Evolutionary conservation across 2,888 invertebrate genomes (phyloP).

Genomic region (Stramonita haemastoma): DNA sequence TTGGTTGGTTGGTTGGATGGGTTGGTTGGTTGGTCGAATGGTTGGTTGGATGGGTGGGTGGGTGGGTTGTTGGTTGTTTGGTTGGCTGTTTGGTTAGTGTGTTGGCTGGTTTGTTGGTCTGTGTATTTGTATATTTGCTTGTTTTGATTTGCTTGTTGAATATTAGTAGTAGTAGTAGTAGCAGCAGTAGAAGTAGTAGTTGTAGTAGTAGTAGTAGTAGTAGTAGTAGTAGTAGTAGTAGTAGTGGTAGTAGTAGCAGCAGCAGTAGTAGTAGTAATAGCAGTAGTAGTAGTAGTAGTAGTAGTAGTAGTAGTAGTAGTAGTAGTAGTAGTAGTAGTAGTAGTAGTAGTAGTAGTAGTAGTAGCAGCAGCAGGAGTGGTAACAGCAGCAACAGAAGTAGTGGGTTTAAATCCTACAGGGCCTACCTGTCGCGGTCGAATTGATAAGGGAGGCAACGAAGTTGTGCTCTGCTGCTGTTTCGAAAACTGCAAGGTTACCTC

Average conservation of each 20-base stretch:
- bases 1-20: no score
- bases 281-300: neutral
- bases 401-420: neutral
- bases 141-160: no score
- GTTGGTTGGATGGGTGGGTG: neutral
- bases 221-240: no score
- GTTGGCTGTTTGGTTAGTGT: neutral
- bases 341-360: no score
- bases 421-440: neutral
- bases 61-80: neutral
- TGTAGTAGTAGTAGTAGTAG: no score
- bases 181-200: no score
- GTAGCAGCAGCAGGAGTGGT: neutral
- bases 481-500: slow-evolving; percentile 35
- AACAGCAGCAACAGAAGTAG: neutral
- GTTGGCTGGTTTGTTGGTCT: neutral
- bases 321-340: neutral
- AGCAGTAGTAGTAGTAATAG: neutral
- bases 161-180: no score
- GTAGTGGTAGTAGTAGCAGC: neutral
- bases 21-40: neutral
- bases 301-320: neutral
- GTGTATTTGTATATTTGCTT: neutral
- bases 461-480: slow-evolving; percentile 34
- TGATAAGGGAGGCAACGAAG: slow-evolving; percentile 4